These are phyloP conservation scores for Selene dorsalis DNA, from an alignment of 2,797 vertebrate species.

Conservation along the genomic window DNA sequence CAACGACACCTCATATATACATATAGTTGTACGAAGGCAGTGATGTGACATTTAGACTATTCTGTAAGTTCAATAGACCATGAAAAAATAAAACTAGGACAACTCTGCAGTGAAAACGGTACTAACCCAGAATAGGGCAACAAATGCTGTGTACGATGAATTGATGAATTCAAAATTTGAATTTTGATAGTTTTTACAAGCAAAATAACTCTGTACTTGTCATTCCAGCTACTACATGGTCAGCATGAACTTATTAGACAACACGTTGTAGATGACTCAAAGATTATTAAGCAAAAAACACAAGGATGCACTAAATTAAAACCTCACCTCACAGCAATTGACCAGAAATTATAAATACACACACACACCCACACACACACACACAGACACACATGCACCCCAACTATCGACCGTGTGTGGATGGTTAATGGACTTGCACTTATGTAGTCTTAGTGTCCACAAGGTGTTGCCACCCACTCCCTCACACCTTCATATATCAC, in stretches of 20 bases:
- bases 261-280: neutral
- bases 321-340: slow-evolving; percentile 57
- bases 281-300: slow-evolving; percentile 15
- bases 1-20: slow-evolving; percentile 8
- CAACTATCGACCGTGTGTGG: too few species aligned
- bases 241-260: too few species aligned
- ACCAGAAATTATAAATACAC: slow-evolving; percentile 44
- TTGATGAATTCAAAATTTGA: neutral
- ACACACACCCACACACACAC: slow-evolving; percentile 34
- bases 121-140: neutral
- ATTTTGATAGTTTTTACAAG: too few species aligned
- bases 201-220: too few species aligned
- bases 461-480: too few species aligned
- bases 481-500: too few species aligned
- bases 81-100: neutral
- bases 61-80: neutral
- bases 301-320: slow-evolving; percentile 26
- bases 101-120: neutral
- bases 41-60: neutral
- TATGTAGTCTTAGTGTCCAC: too few species aligned
- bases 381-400: slow-evolving; percentile 10
- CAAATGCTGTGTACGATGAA: neutral
- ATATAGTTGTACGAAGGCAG: neutral
- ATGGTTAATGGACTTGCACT: too few species aligned
- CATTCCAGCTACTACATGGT: too few species aligned